Evolutionary conservation across 2,888 invertebrate species (phyloP), one percentile per base, ranked within the genome.

Genomic region (Lycophotia porphyrea): DNA sequence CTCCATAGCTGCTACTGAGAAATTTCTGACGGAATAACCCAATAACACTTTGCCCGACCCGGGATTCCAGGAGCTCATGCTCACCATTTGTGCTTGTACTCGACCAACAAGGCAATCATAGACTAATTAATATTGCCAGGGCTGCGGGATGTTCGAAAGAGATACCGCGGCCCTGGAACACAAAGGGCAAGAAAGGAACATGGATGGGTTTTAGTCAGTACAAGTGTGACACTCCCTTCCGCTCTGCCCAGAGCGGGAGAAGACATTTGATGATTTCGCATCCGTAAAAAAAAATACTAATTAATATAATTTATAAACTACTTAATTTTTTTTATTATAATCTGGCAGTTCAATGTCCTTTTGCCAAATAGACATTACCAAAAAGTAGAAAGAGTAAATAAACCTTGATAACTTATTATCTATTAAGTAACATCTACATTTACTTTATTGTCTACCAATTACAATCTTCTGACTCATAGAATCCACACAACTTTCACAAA

Each of bases 401-500:
- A 9, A 39, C 18, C 7, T 39, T 63, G 39, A 63, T 63, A n/a
- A 31, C 5, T 44, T 55, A 55, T n/a, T 31, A 64, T 65, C 42
- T 42, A 44, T 55, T n/a, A 55, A 44, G 39, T 72, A 27, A 55
- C 27, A 60, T 72, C 34, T 42, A 5, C 58, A 76, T 34, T 67
- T 2, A 15, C 63, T 34, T 42, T 24, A 52, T 34, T 42, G 31
- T 52, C 49, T 15, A 78, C 49, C 24, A 34, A 49, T n/a, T 39
- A n/a, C 15, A 34, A 36, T 36, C 15, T 36, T 31, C 5, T 81
- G 77, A 78, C 47, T 74, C 70, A 83, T 58, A 27, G 21, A 52
- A n/a, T n/a, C 31, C 52, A 52, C 34, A 84, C 63, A 73, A 55
- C 70, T 84, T 81, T 73, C 68, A 39, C 52, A 64, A 64, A 76